These are phyloP conservation scores for Tenualosa thibaudeaui DNA, from an alignment of 2,797 vertebrate species.

Conservation along the genomic window DNA sequence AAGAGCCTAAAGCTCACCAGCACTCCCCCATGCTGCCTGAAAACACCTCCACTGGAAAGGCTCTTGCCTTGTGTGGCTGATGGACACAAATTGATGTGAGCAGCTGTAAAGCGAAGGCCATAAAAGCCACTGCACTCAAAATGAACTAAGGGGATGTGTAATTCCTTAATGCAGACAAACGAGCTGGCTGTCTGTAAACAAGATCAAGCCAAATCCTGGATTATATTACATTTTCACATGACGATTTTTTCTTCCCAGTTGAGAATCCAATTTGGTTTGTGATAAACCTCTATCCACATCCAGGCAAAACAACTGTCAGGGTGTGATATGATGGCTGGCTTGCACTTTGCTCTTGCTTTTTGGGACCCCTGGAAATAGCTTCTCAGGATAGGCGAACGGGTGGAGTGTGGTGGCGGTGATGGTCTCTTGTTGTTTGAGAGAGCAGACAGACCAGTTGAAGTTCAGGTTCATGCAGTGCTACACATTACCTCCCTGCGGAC, in stretches of 20 bases:
- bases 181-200: background rate
- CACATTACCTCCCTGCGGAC: constrained; percentile 27
- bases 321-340: background rate
- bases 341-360: background rate
- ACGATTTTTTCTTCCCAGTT: background rate
- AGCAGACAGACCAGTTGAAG: background rate
- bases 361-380: background rate
- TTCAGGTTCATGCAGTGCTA: constrained; percentile 17
- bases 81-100: background rate
- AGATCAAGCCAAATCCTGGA: background rate
- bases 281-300: background rate
- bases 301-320: background rate
- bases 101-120: background rate
- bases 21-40: background rate
- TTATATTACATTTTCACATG: background rate
- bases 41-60: background rate
- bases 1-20: background rate
- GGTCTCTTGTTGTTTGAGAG: background rate
- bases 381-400: background rate
- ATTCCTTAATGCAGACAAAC: background rate
- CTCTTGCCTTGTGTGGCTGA: background rate
- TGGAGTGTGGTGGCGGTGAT: background rate
- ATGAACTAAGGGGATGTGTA: background rate
- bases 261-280: background rate
- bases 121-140: background rate